phyloP scores from a whole-genome alignment of 2,797 vertebrate species.

The Gadopsis bispinosus region DNA sequence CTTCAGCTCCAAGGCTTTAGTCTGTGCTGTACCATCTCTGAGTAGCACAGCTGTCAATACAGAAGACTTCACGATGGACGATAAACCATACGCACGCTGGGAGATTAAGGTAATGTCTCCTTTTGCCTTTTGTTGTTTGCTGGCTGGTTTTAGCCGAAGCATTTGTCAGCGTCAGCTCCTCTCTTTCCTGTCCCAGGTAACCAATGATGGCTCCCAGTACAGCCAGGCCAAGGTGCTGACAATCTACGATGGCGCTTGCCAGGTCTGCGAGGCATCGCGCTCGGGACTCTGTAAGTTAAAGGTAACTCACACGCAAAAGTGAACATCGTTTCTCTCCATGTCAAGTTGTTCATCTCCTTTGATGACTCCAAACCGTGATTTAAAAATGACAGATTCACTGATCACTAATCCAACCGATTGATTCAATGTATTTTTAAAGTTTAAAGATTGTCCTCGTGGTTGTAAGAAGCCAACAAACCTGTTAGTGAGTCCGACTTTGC shows the following conservation, averaged over 20 bases:
- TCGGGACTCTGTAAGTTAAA: constrained; percentile 90
- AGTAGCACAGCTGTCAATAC: constrained; percentile 74
- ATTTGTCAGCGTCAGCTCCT: constrained; percentile 38
- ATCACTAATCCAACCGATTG: neutral
- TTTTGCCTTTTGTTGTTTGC: neutral
- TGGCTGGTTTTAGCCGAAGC: neutral
- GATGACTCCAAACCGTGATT: neutral
- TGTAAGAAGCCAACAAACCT: too few species aligned
- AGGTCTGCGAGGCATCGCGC: constrained; percentile 82
- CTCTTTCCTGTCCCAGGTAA: constrained; percentile 77
- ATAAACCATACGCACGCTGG: constrained; percentile 87
- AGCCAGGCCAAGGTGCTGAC: constrained; percentile 85
- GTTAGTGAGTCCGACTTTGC: too few species aligned
- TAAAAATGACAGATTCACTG: neutral
- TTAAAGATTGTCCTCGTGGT: too few species aligned
- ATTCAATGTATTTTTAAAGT: too few species aligned
- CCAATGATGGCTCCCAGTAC: constrained; percentile 86
- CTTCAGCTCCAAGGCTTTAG: constrained; percentile 85
- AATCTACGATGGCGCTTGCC: constrained; percentile 86
- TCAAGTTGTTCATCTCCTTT: neutral
- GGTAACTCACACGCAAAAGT: constrained; percentile 79
- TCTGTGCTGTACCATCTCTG: constrained; percentile 84
- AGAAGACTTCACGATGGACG: constrained; percentile 82
- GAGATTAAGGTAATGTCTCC: constrained; percentile 85
- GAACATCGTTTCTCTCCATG: neutral